Evolutionary conservation across 2,113 vertebrate species (phyloP), one percentile per base, ranked within the genome.

Genomic region (Pelvicachromis taeniatus): DNA sequence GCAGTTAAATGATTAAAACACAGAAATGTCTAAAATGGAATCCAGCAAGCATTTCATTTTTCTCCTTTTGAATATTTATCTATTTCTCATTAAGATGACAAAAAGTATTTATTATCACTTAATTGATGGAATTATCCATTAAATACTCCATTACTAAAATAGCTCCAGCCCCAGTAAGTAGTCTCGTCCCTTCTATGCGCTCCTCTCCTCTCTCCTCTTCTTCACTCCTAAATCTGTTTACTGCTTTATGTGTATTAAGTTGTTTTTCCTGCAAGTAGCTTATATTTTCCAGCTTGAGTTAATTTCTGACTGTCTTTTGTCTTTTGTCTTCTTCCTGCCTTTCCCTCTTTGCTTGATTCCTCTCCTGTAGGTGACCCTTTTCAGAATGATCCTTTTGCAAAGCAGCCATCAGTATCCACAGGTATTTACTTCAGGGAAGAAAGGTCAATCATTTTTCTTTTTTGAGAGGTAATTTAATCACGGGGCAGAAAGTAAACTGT

Each of bases 331-430:
- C 85, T 73, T 89, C 33, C 58, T 78, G 70, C 84, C 29, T 80
- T 33, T 3, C 84, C 48, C 13, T 33, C 86, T 93, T 80, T 35
- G 61, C 19, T 83, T 56, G 19, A 61, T 84, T 91, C 2, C 54
- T 88, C 61, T 90, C 38, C 81, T 86, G 4, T 77, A 94, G 98
- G 97, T 70, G 98, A 99, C 88, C 98, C 98, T 4, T 99, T 99
- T 95, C 97, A 98, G 95, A 97, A 96, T 21, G 98, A 99, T 82
- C 98, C 98, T 59, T 99, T 99, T 92, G 95, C 97, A 85, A 98
- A 99, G 65, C 97, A 96, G 2, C 94, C 96, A 16, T 82, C 96
- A n/a, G 85, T 95, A 40, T 77, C 96, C 40, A 81, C 97, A 97
- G 98, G 98, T 98, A 97, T 89, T 82, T 83, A 68, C 31, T 38